Evolutionary conservation across 2,113 vertebrate genomes (phyloP).

Genomic region (Rousettus leschenaultii): DNA sequence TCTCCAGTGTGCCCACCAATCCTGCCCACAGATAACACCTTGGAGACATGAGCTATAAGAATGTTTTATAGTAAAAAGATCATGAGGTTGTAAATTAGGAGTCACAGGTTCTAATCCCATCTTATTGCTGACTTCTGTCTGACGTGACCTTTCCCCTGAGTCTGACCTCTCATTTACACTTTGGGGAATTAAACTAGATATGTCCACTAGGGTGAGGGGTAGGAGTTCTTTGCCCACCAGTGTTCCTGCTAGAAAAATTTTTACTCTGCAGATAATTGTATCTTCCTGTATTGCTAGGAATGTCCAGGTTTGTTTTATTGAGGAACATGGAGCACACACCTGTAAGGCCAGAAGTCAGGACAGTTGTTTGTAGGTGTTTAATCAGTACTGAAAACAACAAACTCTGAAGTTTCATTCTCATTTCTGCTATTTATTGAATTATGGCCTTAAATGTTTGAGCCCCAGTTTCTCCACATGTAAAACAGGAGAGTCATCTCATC

Average conservation of each 20-base stretch:
- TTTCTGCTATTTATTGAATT: not conserved
- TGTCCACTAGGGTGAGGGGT: accelerated
- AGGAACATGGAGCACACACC: not conserved
- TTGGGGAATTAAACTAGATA: not conserved
- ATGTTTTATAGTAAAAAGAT: not conserved
- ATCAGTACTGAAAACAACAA: not conserved
- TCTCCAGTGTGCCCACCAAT: not conserved
- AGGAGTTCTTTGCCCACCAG: not conserved
- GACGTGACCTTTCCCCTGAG: not conserved
- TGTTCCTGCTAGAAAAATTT: not conserved
- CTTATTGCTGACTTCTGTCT: not conserved
- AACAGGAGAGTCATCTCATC: not conserved
- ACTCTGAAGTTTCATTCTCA: not conserved
- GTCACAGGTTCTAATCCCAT: not conserved
- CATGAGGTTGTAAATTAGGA: not conserved
- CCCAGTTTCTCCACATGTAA: not conserved
- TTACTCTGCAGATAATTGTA: not conserved
- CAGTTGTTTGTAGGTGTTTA: not conserved
- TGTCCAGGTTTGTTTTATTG: not conserved
- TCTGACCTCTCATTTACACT: not conserved
- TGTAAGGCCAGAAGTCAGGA: not conserved
- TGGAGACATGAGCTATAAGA: not conserved
- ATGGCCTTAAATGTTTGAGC: not conserved
- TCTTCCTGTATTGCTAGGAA: not conserved
- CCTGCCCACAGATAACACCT: not conserved